phyloP scores from a whole-genome alignment of 1,140 invertebrate species.

The Metaphire vulgaris region DNA sequence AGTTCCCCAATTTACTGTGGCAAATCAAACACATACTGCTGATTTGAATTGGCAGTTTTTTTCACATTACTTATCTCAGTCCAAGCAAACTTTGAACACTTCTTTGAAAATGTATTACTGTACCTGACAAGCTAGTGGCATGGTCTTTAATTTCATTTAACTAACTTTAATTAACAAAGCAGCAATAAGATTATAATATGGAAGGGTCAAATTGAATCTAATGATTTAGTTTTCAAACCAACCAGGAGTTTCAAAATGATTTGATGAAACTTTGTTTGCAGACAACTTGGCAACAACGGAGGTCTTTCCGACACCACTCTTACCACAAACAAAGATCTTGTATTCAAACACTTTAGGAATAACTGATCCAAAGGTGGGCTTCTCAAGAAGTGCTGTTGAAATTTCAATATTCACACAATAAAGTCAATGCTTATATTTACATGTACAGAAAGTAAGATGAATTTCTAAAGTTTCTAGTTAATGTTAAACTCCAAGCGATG shows the following conservation, averaged over 20 bases:
- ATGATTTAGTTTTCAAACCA: slow-evolving; percentile 14
- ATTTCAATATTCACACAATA: neutral
- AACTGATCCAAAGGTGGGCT: slow-evolving; percentile 19
- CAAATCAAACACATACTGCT: no score
- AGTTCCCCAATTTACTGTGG: no score
- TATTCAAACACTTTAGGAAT: slow-evolving; percentile 57
- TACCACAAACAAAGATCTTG: slow-evolving; percentile 58
- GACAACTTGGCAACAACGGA: slow-evolving; percentile 56
- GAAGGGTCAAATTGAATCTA: no score
- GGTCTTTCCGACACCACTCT: slow-evolving; percentile 58
- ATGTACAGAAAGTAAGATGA: neutral
- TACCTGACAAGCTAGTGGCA: no score
- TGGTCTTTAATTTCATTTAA: no score
- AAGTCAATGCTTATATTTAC: neutral
- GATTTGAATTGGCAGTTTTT: no score
- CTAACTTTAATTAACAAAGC: no score
- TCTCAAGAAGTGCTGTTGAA: slow-evolving; percentile 23
- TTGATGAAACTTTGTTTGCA: slow-evolving; percentile 44
- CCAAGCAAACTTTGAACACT: no score
- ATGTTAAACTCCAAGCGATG: neutral
- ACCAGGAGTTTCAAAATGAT: slow-evolving; percentile 55
- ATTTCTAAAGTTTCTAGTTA: neutral
- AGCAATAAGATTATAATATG: no score
- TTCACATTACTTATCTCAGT: no score
- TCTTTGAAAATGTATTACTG: no score